Percentiles rank a stretch among this genome's conserved stretches.
Conservation (phyloP, 2,797 vertebrate species). For the Galago senegalensis region DNA sequence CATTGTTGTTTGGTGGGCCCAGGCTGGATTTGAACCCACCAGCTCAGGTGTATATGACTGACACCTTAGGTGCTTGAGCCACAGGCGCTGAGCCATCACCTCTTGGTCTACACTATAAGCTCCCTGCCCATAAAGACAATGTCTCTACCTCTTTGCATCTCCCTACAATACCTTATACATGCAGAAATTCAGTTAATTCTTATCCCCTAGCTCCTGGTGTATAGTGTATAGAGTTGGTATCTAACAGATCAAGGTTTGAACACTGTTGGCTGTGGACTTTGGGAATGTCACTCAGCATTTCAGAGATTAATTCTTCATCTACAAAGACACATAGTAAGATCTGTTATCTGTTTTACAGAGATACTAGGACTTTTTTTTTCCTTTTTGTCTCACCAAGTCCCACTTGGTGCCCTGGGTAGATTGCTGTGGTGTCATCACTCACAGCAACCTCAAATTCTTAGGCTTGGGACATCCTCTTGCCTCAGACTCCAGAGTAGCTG, state of each 20-base stretch:
- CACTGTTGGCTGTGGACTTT: neutral
- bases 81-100: too few species aligned
- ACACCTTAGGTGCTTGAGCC: too few species aligned
- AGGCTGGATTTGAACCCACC: too few species aligned
- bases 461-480: too few species aligned
- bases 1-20: too few species aligned
- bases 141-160: neutral
- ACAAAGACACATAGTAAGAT: neutral
- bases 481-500: too few species aligned
- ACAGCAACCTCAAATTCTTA: too few species aligned
- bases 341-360: neutral
- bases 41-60: too few species aligned
- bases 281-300: neutral
- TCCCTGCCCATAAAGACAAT: neutral
- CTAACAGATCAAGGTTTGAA: neutral
- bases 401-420: too few species aligned
- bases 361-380: neutral
- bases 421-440: too few species aligned
- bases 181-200: neutral
- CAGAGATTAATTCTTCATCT: slow-evolving; percentile 22
- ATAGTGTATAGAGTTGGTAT: too few species aligned
- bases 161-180: neutral
- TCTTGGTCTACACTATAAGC: neutral
- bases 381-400: too few species aligned
- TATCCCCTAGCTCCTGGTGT: neutral